Conservation (phyloP, 2,113 vertebrate species). For the Uria aalge region DNA sequence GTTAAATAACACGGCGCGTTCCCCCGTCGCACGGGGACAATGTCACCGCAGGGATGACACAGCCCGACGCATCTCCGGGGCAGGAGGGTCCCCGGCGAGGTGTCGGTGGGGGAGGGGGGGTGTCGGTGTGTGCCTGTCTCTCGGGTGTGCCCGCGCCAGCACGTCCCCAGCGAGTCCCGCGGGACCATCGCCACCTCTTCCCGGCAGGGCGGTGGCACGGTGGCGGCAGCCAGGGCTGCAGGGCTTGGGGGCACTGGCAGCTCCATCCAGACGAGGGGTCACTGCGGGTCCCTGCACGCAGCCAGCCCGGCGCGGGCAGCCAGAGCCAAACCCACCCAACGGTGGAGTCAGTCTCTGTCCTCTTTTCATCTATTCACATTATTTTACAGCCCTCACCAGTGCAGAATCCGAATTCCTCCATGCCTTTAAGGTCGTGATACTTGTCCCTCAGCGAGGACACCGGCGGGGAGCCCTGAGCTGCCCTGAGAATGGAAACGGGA, state of each 20-base stretch:
- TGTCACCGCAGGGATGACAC: background rate
- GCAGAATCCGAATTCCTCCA: background rate
- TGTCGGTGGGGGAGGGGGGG: no score
- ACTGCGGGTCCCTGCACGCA: background rate
- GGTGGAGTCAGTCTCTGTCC: background rate
- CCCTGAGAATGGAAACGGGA: background rate
- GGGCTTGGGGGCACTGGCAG: background rate
- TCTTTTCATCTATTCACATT: background rate
- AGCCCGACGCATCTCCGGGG: background rate
- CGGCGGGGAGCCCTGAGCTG: background rate
- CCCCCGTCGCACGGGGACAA: background rate
- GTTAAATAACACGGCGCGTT: rapidly evolving
- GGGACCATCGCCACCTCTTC: background rate
- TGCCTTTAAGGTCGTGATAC: background rate
- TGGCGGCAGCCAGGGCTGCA: background rate
- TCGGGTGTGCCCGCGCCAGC: background rate
- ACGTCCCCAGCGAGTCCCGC: background rate
- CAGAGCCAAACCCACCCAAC: background rate
- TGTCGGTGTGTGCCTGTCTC: background rate
- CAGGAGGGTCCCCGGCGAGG: background rate
- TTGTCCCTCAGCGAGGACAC: background rate
- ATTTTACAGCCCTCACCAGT: background rate
- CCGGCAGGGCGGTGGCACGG: background rate
- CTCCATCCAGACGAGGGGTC: background rate
- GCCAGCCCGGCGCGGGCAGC: background rate